Evolutionary conservation across 2,888 invertebrate species (phyloP).

Genomic region (Rhagophthalmus giganteus): DNA sequence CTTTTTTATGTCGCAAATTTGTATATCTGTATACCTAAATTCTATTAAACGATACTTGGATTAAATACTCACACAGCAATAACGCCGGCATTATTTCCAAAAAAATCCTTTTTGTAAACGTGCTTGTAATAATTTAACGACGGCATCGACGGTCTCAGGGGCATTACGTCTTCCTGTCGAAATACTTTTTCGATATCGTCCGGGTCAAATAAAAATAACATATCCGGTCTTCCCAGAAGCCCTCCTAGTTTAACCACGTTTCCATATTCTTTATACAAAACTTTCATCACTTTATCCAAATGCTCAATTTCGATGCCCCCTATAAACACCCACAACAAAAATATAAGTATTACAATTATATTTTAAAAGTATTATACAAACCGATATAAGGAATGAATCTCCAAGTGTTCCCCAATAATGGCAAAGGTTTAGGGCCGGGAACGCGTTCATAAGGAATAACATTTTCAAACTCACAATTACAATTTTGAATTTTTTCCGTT

Average conservation of each 20-base stretch:
- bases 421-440: slow-evolving; percentile 65
- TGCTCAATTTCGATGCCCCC: slow-evolving; percentile 68
- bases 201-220: slow-evolving; percentile 73
- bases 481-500: slow-evolving; percentile 2
- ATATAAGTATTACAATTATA: background rate
- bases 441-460: slow-evolving; percentile 61
- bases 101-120: slow-evolving; percentile 68
- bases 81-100: slow-evolving; percentile 68
- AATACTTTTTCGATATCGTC: slow-evolving; percentile 72
- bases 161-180: slow-evolving; percentile 68
- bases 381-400: slow-evolving; percentile 65
- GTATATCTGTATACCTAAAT: no score
- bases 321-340: no score
- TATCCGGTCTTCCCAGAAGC: slow-evolving; percentile 70
- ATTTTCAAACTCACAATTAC: slow-evolving; percentile 50
- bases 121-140: slow-evolving; percentile 75
- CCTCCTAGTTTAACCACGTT: slow-evolving; percentile 70
- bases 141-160: slow-evolving; percentile 75
- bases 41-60: no score
- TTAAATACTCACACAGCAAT: slow-evolving; percentile 73
- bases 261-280: slow-evolving; percentile 65
- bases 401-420: slow-evolving; percentile 66
- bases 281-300: slow-evolving; percentile 66
- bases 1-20: no score
- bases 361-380: slow-evolving; percentile 46